Evolutionary conservation across 2,888 invertebrate genomes (phyloP).

Genomic region (Molorchus minor): DNA sequence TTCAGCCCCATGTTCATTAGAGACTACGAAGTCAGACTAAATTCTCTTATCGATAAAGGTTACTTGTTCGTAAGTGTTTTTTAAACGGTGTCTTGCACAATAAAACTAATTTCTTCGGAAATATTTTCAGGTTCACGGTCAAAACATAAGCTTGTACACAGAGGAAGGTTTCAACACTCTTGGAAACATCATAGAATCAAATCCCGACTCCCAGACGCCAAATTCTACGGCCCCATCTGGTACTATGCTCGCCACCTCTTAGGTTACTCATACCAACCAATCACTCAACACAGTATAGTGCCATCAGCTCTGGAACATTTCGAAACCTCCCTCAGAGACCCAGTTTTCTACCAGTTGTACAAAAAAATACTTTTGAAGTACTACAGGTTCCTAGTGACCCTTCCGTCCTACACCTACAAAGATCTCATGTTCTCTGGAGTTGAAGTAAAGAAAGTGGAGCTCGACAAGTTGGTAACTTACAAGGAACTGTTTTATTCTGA

Average conservation of each 20-base stretch:
- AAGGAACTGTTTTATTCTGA: constrained; percentile 73
- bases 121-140: constrained; percentile 44
- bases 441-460: constrained; percentile 68
- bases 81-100: too few species aligned
- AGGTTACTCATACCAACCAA: constrained; percentile 59
- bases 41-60: constrained; percentile 68
- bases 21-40: constrained; percentile 66
- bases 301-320: constrained; percentile 73
- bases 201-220: constrained; percentile 69
- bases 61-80: constrained; percentile 57
- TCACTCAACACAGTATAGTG: constrained; percentile 61
- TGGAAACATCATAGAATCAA: constrained; percentile 73
- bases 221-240: constrained; percentile 64
- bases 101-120: too few species aligned
- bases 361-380: constrained; percentile 70
- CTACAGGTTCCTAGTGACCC: constrained; percentile 67
- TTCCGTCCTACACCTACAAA: constrained; percentile 70
- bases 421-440: constrained; percentile 70
- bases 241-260: constrained; percentile 68
- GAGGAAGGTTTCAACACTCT: constrained; percentile 72
- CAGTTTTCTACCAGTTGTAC: constrained; percentile 74
- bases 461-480: constrained; percentile 74
- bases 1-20: constrained; percentile 62
- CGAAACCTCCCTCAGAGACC: constrained; percentile 73
- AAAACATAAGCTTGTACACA: constrained; percentile 67